Evolutionary conservation across 2,888 invertebrate species (phyloP), one percentile per base, ranked within the genome.

Genomic region (Zootermopsis nevadensis): DNA sequence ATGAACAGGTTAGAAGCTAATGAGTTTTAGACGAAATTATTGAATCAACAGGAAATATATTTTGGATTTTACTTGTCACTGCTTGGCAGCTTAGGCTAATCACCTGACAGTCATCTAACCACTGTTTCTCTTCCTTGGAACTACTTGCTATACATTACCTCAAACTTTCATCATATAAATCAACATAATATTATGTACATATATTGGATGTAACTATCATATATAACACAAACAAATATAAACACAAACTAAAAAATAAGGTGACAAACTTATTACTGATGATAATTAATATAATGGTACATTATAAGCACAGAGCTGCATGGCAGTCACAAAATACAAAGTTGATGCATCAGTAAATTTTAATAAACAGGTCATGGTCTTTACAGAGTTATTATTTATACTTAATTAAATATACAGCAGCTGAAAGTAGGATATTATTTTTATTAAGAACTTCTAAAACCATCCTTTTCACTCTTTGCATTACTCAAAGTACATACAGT

Each of bases 1-100:
- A 74, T 38, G 38, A 42, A 74, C 38, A 33, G 38, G 35, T 35
- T 74, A 74, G 27, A n/a, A 74, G 12, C 74, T 74, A 74, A 74
- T 74, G 74, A 42, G 15, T n/a, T 69, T 60, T 42, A n/a, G 74
- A n/a, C 4, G 22, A 38, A 74, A 38, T 38, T 38, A 38, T 74
- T 74, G 33, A 74, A 74, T 24, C 33, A 74, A 38, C 74, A 38
- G 33, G 74, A 24, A 69, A 69, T n/a, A 69, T 33, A 22, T 33
- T 33, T 33, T 69, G 69, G 10, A 66, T 66, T n/a, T 27, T 66
- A 48, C 7, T 66, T 6, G 8, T 69, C 8, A 69, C 33, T 69
- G 33, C 31, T 7, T 33, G 31, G 33, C 69, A 67, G 31, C 8
- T 67, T 19, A 67, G 27, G 15, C 30, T 31, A 1, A 33, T 60